These are phyloP conservation scores for Ennomos fuscantarius DNA, from an alignment of 2,888 invertebrate genomes.

Conservation along the genomic window DNA sequence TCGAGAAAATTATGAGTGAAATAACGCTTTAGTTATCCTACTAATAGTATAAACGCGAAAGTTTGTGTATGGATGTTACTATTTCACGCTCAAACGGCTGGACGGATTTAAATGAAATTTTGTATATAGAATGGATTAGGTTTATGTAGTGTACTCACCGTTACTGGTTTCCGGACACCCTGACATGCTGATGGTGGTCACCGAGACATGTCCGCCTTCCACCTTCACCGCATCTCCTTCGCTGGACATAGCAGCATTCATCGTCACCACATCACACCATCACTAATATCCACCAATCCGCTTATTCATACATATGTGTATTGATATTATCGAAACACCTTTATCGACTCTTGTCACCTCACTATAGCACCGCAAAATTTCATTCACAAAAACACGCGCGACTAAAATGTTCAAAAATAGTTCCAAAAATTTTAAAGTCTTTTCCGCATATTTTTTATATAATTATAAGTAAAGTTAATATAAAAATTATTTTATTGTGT, in stretches of 20 bases:
- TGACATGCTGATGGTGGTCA: conserved; percentile 91
- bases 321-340: conserved; percentile 55
- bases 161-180: conserved; percentile 83
- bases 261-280: conserved; percentile 50
- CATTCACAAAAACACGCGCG: conserved; percentile 46
- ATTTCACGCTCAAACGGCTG: too few species aligned
- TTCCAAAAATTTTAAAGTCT: conserved; percentile 60
- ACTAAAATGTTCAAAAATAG: conserved; percentile 51
- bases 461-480: conserved; percentile 40
- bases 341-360: conserved; percentile 59
- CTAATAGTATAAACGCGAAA: too few species aligned
- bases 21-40: too few species aligned
- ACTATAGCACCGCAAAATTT: conserved; percentile 66
- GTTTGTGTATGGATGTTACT: too few species aligned
- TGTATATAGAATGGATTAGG: too few species aligned
- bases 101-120: too few species aligned
- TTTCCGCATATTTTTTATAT: conserved; percentile 55
- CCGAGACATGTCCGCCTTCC: conserved; percentile 88
- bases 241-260: conserved; percentile 70
- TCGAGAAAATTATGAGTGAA: too few species aligned
- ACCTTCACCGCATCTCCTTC: conserved; percentile 79
- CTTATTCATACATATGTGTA: conserved; percentile 15
- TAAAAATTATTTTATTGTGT: conserved; percentile 60
- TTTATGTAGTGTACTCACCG: too few species aligned
- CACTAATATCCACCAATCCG: conserved; percentile 32